Evolutionary conservation across 1,140 invertebrate genomes (phyloP).

Genomic region (Asbolus verrucosus): DNA sequence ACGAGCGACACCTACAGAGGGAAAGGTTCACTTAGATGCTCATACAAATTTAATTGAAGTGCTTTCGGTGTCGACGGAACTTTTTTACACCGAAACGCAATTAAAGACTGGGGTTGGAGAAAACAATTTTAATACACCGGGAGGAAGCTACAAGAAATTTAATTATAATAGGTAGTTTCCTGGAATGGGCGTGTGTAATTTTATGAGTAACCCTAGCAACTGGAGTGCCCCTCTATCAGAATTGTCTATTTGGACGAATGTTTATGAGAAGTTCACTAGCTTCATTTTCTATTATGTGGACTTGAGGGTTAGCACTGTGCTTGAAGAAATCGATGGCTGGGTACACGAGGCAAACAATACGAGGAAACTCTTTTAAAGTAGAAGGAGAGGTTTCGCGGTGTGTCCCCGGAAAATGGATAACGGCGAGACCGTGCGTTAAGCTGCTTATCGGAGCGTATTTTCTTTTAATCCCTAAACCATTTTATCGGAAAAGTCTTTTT

Average conservation of each 20-base stretch:
- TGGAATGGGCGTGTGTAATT: conserved; percentile 39
- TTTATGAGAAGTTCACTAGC: conserved; percentile 32
- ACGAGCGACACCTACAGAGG: conserved; percentile 17
- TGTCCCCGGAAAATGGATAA: conserved; percentile 38
- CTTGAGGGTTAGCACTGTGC: conserved; percentile 17
- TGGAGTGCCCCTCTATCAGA: conserved; percentile 18
- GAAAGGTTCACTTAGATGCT: conserved; percentile 16
- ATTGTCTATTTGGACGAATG: conserved; percentile 31
- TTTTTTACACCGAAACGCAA: conserved; percentile 43
- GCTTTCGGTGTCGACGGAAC: conserved; percentile 16
- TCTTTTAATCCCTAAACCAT: conserved; percentile 38
- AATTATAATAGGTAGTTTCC: conserved; percentile 44
- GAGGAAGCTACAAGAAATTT: conserved; percentile 40
- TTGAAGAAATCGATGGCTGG: conserved; percentile 32
- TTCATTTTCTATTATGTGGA: conserved; percentile 32
- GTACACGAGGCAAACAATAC: conserved; percentile 31
- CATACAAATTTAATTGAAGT: conserved; percentile 42
- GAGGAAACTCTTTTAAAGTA: conserved; percentile 36
- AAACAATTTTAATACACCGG: conserved; percentile 27
- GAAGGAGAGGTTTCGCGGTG: conserved; percentile 34
- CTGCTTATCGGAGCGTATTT: conserved; percentile 37
- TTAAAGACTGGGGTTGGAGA: conserved; percentile 29
- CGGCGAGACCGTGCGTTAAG: conserved; percentile 37
- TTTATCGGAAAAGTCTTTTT: conserved; percentile 36
- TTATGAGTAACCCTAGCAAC: conserved; percentile 44